These are phyloP conservation scores for Salvelinus fontinalis DNA, from an alignment of 2,113 vertebrate species.

Conservation along the genomic window DNA sequence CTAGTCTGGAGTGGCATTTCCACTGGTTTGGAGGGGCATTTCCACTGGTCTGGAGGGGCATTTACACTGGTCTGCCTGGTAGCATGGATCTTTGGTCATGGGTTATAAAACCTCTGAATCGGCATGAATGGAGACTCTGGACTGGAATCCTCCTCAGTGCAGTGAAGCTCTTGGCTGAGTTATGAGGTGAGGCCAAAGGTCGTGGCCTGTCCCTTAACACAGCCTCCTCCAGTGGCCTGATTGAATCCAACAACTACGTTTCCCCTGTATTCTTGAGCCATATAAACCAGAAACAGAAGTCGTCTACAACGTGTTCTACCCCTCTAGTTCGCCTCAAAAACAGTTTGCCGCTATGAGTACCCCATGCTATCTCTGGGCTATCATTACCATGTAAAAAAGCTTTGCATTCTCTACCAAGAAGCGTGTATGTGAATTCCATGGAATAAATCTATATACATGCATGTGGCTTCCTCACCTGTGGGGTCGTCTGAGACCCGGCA, in stretches of 20 bases:
- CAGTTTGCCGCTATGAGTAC: too few relatives aligned
- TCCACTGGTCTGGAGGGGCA: too few relatives aligned
- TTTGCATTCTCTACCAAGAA: too few relatives aligned
- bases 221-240: background rate
- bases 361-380: too few relatives aligned
- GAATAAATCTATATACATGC: background rate
- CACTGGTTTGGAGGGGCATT: too few relatives aligned
- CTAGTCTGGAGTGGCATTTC: too few relatives aligned
- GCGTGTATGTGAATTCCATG: too few relatives aligned
- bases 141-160: conserved; percentile 16
- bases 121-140: conserved; percentile 19
- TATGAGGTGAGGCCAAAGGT: conserved; percentile 50
- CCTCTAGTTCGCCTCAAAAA: too few relatives aligned
- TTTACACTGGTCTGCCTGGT: background rate
- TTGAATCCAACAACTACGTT: conserved; percentile 16
- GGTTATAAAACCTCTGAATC: conserved; percentile 37
- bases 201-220: conserved; percentile 29
- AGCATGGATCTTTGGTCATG: conserved; percentile 25
- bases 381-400: too few relatives aligned
- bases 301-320: background rate
- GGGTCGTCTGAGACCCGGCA: too few relatives aligned
- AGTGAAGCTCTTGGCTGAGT: conserved; percentile 37
- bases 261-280: background rate
- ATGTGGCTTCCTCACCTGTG: background rate
- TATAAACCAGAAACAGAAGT: conserved; percentile 14